phyloP scores from a whole-genome alignment of 2,888 invertebrate species.

The Limnephilus rhombicus region DNA sequence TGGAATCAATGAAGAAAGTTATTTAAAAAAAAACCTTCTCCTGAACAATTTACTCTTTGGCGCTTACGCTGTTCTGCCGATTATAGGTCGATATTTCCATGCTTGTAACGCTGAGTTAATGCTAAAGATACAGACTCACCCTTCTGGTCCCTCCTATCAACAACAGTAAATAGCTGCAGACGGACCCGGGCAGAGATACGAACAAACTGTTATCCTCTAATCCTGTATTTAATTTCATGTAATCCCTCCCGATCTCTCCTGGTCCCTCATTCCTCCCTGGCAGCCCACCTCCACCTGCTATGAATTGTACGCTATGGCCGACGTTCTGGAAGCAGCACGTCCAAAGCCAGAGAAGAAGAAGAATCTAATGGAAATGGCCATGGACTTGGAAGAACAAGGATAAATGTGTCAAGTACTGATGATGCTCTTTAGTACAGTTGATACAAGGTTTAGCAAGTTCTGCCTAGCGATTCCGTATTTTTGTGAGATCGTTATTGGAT shows the following conservation, averaged over 20 bases:
- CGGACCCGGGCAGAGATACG: background rate
- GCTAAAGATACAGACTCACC: too few relatives aligned
- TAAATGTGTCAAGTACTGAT: background rate
- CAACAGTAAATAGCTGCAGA: background rate
- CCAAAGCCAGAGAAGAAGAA: constrained; percentile 49
- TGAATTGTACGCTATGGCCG: constrained; percentile 39
- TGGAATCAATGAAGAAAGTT: too few relatives aligned
- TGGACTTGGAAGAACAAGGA: constrained; percentile 23
- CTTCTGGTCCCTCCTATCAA: background rate
- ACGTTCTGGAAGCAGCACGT: constrained; percentile 45
- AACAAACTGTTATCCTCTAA: background rate
- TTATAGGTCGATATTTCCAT: too few relatives aligned
- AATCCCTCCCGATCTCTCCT: background rate
- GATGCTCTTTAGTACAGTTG: background rate
- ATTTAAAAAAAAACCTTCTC: too few relatives aligned
- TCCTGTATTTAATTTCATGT: background rate
- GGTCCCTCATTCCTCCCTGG: background rate
- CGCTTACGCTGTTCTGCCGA: too few relatives aligned
- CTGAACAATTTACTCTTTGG: too few relatives aligned
- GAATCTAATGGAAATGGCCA: constrained; percentile 26
- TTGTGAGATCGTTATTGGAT: too few relatives aligned
- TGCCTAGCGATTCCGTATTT: too few relatives aligned
- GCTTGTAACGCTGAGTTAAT: too few relatives aligned
- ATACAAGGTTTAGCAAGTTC: background rate
- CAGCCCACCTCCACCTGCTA: background rate